Conservation (phyloP, 2,888 invertebrate species). For the Dryadula phaetusa region DNA sequence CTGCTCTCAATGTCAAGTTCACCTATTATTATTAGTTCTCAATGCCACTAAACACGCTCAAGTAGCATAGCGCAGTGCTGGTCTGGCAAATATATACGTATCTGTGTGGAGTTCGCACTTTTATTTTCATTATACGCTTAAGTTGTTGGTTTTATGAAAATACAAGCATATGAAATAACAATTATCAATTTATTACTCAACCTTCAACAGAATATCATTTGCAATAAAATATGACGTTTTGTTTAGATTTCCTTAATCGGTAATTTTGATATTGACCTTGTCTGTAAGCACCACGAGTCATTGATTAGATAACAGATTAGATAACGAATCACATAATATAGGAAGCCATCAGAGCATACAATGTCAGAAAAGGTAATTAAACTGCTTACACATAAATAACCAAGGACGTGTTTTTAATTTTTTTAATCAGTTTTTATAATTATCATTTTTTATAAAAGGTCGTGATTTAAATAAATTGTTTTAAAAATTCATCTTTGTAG, state of each 20-base stretch:
- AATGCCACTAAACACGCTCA: conserved; percentile 82
- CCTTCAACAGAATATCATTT: conserved; percentile 3
- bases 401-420: neutral
- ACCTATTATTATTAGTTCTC: conserved; percentile 83
- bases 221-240: conserved; percentile 14
- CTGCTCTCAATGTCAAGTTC: conserved; percentile 84
- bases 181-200: neutral
- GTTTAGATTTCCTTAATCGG: conserved; percentile 34
- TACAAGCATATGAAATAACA: neutral
- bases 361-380: conserved; percentile 28
- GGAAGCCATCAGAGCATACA: conserved; percentile 32
- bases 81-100: conserved; percentile 56
- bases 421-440: neutral
- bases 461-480: neutral
- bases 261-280: conserved; percentile 42
- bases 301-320: conserved; percentile 37
- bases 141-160: neutral
- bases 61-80: conserved; percentile 66
- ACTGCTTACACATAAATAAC: conserved; percentile 19
- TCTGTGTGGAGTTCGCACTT: conserved; percentile 34
- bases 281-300: conserved; percentile 31
- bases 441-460: conserved; percentile 13
- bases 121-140: neutral
- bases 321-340: conserved; percentile 37
- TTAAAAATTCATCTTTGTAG: conserved; percentile 1